These are phyloP conservation scores for Chinchilla lanigera DNA, from an alignment of 2,113 vertebrate genomes.

Conservation along the genomic window DNA sequence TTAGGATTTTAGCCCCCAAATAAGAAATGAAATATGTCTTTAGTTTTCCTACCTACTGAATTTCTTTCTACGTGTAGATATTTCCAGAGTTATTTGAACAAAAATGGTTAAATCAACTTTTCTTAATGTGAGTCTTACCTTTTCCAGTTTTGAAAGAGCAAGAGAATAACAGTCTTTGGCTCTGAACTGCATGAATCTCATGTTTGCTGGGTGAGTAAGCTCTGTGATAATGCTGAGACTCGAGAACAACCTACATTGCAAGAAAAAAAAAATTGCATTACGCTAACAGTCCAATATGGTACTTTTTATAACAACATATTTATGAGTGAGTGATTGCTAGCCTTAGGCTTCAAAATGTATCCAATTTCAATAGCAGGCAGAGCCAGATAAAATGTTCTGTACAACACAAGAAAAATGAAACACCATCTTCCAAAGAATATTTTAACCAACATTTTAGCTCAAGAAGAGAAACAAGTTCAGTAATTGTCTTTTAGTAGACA, in stretches of 20 bases:
- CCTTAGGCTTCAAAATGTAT: neutral
- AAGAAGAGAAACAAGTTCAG: constrained; percentile 56
- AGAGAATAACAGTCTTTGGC: constrained; percentile 99
- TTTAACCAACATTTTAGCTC: constrained; percentile 57
- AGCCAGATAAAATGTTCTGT: constrained; percentile 23
- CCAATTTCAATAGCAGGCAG: constrained; percentile 7
- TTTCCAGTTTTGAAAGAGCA: constrained; percentile 96
- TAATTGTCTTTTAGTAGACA: constrained; percentile 58
- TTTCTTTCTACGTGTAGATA: neutral
- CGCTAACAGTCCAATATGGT: neutral
- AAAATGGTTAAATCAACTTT: neutral
- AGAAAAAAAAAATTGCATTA: constrained; percentile 73
- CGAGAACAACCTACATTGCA: constrained; percentile 93
- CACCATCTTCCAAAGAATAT: neutral
- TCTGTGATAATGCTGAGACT: constrained; percentile 98
- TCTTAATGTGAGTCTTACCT: constrained; percentile 88
- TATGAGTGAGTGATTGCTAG: constrained; percentile 56
- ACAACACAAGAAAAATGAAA: constrained; percentile 36
- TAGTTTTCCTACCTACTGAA: neutral
- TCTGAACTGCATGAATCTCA: constrained; percentile 99
- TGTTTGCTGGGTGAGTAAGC: constrained; percentile 97
- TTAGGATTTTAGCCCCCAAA: neutral
- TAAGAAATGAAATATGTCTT: neutral
- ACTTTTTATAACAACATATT: neutral
- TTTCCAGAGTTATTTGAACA: neutral